These are phyloP conservation scores for Crossocerus cetratus DNA, from an alignment of 2,888 invertebrate species.

Conservation along the genomic window DNA sequence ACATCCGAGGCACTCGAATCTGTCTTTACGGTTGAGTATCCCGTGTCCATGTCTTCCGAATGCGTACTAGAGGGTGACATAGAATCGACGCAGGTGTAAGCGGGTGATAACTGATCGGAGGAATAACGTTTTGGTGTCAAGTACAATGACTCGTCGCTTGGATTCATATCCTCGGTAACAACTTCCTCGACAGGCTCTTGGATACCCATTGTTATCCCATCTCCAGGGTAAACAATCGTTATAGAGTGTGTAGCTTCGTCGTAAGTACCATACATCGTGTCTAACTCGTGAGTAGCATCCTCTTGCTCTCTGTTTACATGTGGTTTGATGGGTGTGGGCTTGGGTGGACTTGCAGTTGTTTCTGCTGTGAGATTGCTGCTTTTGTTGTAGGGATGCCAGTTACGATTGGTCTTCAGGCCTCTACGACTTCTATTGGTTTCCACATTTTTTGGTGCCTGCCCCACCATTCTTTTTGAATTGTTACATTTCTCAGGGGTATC, in stretches of 20 bases:
- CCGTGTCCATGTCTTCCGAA: conserved; percentile 68
- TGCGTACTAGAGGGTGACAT: conserved; percentile 70
- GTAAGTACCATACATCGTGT: conserved; percentile 85
- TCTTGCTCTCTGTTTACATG: conserved; percentile 42
- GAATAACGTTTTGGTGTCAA: conserved; percentile 37
- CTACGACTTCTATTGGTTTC: conserved; percentile 85
- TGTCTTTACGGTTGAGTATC: conserved; percentile 36
- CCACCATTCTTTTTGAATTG: conserved; percentile 87
- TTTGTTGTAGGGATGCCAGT: conserved; percentile 40
- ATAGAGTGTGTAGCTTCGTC: conserved; percentile 86
- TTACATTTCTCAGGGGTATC: conserved; percentile 78
- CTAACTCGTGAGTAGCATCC: conserved; percentile 73
- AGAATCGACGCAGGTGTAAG: conserved; percentile 65
- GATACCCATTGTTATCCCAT: conserved; percentile 77
- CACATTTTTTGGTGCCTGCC: conserved; percentile 90
- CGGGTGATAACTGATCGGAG: conserved; percentile 61
- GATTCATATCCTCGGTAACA: conserved; percentile 48
- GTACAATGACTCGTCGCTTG: conserved; percentile 44
- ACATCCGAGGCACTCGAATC: conserved; percentile 78
- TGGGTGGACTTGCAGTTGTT: conserved; percentile 53
- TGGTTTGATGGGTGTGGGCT: conserved; percentile 48
- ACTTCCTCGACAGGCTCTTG: conserved; percentile 70
- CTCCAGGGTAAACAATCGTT: conserved; percentile 84
- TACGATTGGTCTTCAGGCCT: conserved; percentile 59
- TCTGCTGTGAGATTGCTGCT: conserved; percentile 1